Evolutionary conservation across 1,140 invertebrate genomes (phyloP), one percentile per base, ranked within the genome.

Genomic region (Drosophila ficusphila): DNA sequence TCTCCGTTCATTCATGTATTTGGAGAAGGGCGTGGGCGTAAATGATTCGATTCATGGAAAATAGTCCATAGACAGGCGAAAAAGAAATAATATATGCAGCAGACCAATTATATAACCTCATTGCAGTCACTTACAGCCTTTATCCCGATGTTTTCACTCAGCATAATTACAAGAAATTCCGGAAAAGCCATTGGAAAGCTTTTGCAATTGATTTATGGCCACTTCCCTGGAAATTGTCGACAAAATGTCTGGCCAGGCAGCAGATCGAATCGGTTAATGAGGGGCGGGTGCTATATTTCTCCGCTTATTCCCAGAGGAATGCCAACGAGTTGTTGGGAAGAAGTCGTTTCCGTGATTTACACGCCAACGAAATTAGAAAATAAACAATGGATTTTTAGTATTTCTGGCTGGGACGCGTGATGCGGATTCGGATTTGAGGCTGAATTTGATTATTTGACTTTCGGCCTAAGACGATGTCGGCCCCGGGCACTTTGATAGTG

Each of bases 161-260:
- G 62, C 72, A 81, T 76, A 83, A 82, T 83, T 71, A 72, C 36
- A 34, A 21, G 39, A 68, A 68, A 70, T 69, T 89, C 79, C 79
- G 49, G 73, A 62, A 85, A 89, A 86, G 47, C 54, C 21, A 61
- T 64, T 73, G 72, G 47, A 69, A 76, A 76, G 57, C 68, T 67
- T 76, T 61, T 72, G 36, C 57, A 71, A 61, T 90, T 90, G 86
- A 90, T 90, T 90, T 90, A 90, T 79, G 70, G 60, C 64, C 77
- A 88, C 88, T 90, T 90, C 88, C 77, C 73, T 54, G 70, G 86
- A 90, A 90, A 90, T 86, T 79, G 86, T 90, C 86, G 86, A 90
- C 86, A 82, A 82, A 78, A 82, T 90, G 86, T 90, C 86, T 90
- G 81, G 88, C 71, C 62, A 39, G 42, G 64, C 76, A 79, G 52